phyloP scores from a whole-genome alignment of 2,888 invertebrate species.

The Caenorhabditis sulstoni region DNA sequence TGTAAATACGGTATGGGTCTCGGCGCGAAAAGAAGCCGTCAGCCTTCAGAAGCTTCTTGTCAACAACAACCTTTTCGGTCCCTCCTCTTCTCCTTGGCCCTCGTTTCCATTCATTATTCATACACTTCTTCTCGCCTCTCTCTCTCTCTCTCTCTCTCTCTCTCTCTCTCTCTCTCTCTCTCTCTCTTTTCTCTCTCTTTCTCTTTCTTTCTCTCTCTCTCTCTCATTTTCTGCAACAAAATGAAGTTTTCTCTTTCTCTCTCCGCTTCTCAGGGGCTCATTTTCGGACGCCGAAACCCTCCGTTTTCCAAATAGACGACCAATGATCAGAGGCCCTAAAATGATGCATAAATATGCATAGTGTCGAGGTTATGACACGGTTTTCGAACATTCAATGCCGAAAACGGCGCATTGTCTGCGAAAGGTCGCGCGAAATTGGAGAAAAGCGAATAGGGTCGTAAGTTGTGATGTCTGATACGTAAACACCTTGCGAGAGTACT shows the following conservation, averaged over 20 bases:
- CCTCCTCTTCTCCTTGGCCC: conserved; percentile 1
- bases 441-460: too few species aligned
- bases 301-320: not conserved
- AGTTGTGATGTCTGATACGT: too few species aligned
- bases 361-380: too few species aligned
- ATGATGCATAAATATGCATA: not conserved
- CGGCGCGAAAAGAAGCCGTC: not conserved
- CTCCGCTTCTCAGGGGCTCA: not conserved
- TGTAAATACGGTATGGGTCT: not conserved
- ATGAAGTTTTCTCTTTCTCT: not conserved
- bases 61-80: conserved; percentile 16
- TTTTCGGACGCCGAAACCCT: not conserved
- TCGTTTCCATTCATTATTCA: conserved; percentile 46
- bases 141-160: conserved; percentile 12
- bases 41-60: conserved; percentile 3
- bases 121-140: conserved; percentile 24
- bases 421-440: too few species aligned
- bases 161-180: conserved; percentile 20
- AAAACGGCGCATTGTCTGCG: too few species aligned
- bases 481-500: too few species aligned
- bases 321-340: conserved; percentile 6
- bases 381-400: too few species aligned
- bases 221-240: conserved; percentile 18
- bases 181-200: conserved; percentile 14
- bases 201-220: conserved; percentile 22